Evolutionary conservation across 1,140 invertebrate genomes (phyloP).

Genomic region (Drosophila sechellia): DNA sequence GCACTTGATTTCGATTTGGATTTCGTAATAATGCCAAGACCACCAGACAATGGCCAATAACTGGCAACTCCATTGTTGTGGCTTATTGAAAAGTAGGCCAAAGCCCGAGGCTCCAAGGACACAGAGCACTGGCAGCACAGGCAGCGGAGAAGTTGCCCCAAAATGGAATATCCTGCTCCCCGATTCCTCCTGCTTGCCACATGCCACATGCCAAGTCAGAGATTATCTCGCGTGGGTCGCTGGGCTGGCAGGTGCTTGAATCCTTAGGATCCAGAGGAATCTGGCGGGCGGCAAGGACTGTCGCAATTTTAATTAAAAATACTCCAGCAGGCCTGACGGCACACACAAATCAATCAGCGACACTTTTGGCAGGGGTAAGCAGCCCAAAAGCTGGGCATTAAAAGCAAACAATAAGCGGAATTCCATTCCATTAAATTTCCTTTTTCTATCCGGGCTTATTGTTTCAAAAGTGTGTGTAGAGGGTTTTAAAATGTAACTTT

Average conservation of each 20-base stretch:
- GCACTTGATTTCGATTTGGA: conserved; percentile 38
- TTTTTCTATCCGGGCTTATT: not conserved
- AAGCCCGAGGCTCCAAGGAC: conserved; percentile 57
- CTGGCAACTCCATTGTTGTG: conserved; percentile 45
- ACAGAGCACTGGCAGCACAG: conserved; percentile 7
- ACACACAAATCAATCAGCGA: conserved; percentile 45
- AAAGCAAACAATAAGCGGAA: conserved; percentile 28
- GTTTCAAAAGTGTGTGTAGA: not conserved
- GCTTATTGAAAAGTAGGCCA: conserved; percentile 59
- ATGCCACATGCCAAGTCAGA: conserved; percentile 10
- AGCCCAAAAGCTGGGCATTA: not conserved
- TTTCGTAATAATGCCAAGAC: conserved; percentile 31
- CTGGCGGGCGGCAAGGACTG: conserved; percentile 1
- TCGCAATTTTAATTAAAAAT: conserved; percentile 63
- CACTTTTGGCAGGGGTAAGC: conserved; percentile 5
- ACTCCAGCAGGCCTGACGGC: conserved; percentile 17
- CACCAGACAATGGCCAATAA: conserved; percentile 50
- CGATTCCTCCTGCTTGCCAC: not conserved
- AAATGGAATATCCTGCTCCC: conserved; percentile 1
- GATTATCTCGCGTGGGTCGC: conserved; percentile 14
- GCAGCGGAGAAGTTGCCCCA: conserved; percentile 25
- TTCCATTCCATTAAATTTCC: conserved; percentile 19
- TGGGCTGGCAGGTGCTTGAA: conserved; percentile 1
- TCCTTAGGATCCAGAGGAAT: not conserved
- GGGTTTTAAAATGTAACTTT: not conserved